Evolutionary conservation across 1,140 invertebrate genomes (phyloP), one percentile per base, ranked within the genome.

Genomic region (Caligus rogercresseyi): DNA sequence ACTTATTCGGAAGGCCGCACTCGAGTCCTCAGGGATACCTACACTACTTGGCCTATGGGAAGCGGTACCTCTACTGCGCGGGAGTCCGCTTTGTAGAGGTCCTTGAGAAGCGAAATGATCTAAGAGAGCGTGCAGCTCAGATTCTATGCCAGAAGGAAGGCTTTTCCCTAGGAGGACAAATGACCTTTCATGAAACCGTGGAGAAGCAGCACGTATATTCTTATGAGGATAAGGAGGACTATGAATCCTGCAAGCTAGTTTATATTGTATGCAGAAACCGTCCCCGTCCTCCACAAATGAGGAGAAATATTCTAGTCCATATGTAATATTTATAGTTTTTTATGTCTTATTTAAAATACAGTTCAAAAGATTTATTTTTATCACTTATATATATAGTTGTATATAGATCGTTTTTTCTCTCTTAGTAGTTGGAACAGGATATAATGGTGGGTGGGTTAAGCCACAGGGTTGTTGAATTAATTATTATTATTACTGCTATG

Each of bases 51-150:
- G 57, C 57, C 3, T 43, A 26, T 21, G 57, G 57, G 16, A 60
- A 60, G 57, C 16, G 26, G 24, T 60, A 24, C 16, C 43, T 60
- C 25, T 60, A 60, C n/a, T 60, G 57, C 24, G 57, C 57, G 11
- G 23, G 24, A 11, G 24, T n/a, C 1, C 23, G 51, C 16, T 3
- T 31, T 2, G 25, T 24, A 11, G 26, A n/a, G 2, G 31, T 43
- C 7, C 31, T 43, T 7, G 31, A 43, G n/a, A 43, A 43, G 31
- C 7, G n/a, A 11, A 18, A 24, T 2, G 2, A 25, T 15, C 26
- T 25, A 20, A 25, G 21, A 7, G 51, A 14, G 16, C 14, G n/a
- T 1, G 18, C 25, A 11, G 57, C 2, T 3, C 16, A 60, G 4
- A 25, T 43, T 25, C 57, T 60, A 53, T 60, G 57, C n/a, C 4